Conservation (phyloP, 2,797 vertebrate genomes). For the Valencia hispanica region DNA sequence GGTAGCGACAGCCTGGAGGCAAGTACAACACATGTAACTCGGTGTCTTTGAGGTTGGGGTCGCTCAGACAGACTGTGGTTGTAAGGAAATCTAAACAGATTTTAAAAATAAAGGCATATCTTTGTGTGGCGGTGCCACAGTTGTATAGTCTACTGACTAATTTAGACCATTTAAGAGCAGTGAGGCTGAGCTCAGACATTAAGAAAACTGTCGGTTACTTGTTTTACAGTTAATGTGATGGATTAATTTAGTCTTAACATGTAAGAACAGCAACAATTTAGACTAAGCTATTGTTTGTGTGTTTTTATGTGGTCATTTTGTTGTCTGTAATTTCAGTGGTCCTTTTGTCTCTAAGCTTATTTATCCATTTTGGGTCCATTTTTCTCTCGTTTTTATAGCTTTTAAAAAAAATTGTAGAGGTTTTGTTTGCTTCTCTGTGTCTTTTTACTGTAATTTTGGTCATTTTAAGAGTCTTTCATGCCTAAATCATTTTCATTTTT, state of each 20-base stretch:
- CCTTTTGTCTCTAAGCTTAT: constrained; percentile 10
- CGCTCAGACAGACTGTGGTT: background rate
- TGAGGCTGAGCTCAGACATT: constrained; percentile 12
- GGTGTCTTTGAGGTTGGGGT: background rate
- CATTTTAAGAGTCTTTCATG: background rate
- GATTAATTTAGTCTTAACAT: constrained; percentile 7
- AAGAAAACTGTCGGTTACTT: background rate
- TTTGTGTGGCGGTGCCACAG: background rate
- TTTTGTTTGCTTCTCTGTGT: background rate
- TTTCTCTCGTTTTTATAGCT: background rate
- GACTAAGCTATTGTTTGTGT: background rate
- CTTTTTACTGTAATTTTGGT: constrained; percentile 5
- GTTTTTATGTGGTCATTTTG: background rate
- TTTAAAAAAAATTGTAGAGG: constrained; percentile 15
- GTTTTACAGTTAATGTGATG: background rate
- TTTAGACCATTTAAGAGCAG: background rate
- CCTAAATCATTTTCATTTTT: background rate
- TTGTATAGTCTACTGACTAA: background rate
- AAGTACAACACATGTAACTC: constrained; percentile 46
- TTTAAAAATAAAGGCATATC: constrained; percentile 22
- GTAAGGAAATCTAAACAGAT: constrained; percentile 23
- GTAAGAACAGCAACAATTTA: constrained; percentile 1
- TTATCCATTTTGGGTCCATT: constrained; percentile 10
- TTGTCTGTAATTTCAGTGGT: constrained; percentile 3
- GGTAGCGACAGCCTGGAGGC: constrained; percentile 94